Evolutionary conservation across 2,888 invertebrate species (phyloP).

Genomic region (Sturmia bella): DNA sequence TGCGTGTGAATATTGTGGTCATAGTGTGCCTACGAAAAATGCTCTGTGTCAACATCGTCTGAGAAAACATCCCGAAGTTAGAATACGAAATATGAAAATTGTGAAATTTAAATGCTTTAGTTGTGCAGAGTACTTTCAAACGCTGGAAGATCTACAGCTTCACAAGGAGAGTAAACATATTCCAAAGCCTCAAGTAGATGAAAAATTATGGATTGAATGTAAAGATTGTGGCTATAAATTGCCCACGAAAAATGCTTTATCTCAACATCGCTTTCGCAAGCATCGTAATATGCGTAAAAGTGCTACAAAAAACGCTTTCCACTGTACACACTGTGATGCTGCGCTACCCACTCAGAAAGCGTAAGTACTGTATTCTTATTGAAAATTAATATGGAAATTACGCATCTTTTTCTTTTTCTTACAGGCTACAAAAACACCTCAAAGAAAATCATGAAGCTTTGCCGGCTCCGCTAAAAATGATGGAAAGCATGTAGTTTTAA

Average conservation of each 20-base stretch:
- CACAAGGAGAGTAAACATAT: neutral
- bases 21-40: conserved; percentile 40
- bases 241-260: conserved; percentile 46
- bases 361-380: conserved; percentile 44
- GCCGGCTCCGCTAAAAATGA: conserved; percentile 17
- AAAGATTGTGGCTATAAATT: conserved; percentile 41
- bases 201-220: neutral
- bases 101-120: neutral
- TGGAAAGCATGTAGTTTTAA: conserved; percentile 24
- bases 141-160: neutral
- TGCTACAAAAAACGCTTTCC: neutral
- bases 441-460: conserved; percentile 9
- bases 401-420: conserved; percentile 14
- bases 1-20: conserved; percentile 42
- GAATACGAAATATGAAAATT: neutral
- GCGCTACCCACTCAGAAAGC: conserved; percentile 56
- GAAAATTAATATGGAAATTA: neutral
- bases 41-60: conserved; percentile 47
- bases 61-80: conserved; percentile 68
- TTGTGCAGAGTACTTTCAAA: conserved; percentile 9
- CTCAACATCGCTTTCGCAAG: conserved; percentile 43
- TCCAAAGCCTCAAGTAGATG: neutral
- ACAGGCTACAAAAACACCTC: conserved; percentile 9
- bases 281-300: conserved; percentile 50
- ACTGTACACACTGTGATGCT: conserved; percentile 64